Evolutionary conservation across 35 echinoderm and acorn worm species (phyloP), one percentile per base, ranked within the genome.

Genomic region (Eucidaris tribuloides): DNA sequence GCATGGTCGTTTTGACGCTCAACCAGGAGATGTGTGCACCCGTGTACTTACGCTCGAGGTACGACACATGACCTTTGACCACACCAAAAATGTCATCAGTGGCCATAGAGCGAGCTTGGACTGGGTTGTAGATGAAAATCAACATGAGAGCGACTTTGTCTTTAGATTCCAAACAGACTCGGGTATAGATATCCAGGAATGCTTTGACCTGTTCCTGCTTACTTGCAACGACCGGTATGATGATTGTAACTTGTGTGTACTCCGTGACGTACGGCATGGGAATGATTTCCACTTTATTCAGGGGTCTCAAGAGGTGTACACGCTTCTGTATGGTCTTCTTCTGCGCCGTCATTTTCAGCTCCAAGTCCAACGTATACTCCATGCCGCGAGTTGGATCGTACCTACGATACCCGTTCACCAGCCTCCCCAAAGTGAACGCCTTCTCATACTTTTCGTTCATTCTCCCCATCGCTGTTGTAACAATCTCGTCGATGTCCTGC

Each of bases 211-310:
- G 91, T 22, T 99, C 96, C 45, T 85, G 86, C 32, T 87, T 92
- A 22, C 89, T 77, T 18, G 81, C 76, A 28, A 89, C 72, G 3
- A 98, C 90, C 2, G 90, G 90, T 40, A 99, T 36, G 54, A 99
- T 90, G 11, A 99, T 89, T 2, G 83, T 90, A 0, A 93, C 91
- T 25, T 88, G 86, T 2, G 91, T 86, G 44, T 93, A 88, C 48
- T 99, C 96, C 0, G 96, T 99, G 31, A 99, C 96, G 76, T 99
- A 93, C 4, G 96, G 96, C 96, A 99, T 99, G 7, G 83, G 80
- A 37, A 99, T 74, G 20, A 99, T 99, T 49, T 99, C 96, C 1
- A 90, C 96, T 30, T 92, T 93, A 35, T 92, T 93, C 0, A 99
- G 55, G 13, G 96, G 96, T n/a, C 96, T 71, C 29, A 93, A 63